Evolutionary conservation across 2,113 vertebrate species (phyloP).

Genomic region (cattle (Bos taurus)): ARS-UCD2.0 NC_037357.1:49726001-49726500

Average conservation of each 20-base stretch:
- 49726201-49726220: not conserved
- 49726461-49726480: not conserved
- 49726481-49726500: not conserved
- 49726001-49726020: not conserved
- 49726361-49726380: not conserved
- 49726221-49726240: not conserved
- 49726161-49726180: not conserved
- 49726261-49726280: not conserved
- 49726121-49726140: not conserved
- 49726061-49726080: not conserved
- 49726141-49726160: not conserved
- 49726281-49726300: not conserved
- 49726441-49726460: not conserved
- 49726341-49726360: not conserved
- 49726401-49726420: not conserved
- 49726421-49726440: not conserved
- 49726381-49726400: not conserved
- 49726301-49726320: not conserved
- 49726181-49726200: not conserved
- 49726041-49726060: not conserved
- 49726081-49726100: not conserved
- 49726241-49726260: not conserved
- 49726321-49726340: not conserved
- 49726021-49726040: no score
- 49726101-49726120: not conserved